phyloP scores from a whole-genome alignment of 1,140 invertebrate genomes.

The Oryctes rhinoceros region DNA sequence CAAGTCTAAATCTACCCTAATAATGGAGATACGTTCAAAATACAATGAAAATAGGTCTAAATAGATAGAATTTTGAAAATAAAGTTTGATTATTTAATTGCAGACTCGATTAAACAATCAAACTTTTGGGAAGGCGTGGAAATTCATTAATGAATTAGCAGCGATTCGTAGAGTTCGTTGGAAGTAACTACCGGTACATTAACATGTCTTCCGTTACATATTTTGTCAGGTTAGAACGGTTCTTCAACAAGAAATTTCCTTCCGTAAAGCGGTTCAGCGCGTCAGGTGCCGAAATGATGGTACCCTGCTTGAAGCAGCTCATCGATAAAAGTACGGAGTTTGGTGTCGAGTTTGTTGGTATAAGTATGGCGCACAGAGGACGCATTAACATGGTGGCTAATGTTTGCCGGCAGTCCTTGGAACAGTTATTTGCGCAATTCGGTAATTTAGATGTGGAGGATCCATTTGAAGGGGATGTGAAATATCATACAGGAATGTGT shows the following conservation, averaged over 20 bases:
- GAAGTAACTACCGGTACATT: neutral
- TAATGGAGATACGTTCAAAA: too few species aligned
- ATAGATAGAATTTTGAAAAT: too few species aligned
- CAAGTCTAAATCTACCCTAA: too few species aligned
- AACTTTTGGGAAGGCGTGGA: too few species aligned
- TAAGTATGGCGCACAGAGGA: slow-evolving; percentile 94
- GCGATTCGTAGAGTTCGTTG: neutral
- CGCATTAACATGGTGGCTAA: slow-evolving; percentile 91
- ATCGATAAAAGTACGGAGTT: slow-evolving; percentile 82
- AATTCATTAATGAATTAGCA: neutral
- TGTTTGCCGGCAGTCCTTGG: slow-evolving; percentile 86
- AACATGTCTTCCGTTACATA: slow-evolving; percentile 42
- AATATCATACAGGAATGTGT: slow-evolving; percentile 91
- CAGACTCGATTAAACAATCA: too few species aligned
- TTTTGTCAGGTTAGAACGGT: slow-evolving; percentile 78
- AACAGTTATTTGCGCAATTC: slow-evolving; percentile 89
- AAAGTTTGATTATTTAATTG: too few species aligned
- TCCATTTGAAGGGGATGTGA: slow-evolving; percentile 92
- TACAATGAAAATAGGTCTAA: too few species aligned
- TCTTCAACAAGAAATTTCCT: slow-evolving; percentile 87
- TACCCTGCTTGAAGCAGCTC: slow-evolving; percentile 86
- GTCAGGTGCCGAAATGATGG: slow-evolving; percentile 91
- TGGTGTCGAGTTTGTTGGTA: slow-evolving; percentile 84
- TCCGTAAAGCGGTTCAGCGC: slow-evolving; percentile 93
- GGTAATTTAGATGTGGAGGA: slow-evolving; percentile 79